A percentile compares a stretch with the other conserved stretches of the same genome.
phyloP scores from a whole-genome alignment of 2,888 invertebrate species.

The Hyppa rectilinea region DNA sequence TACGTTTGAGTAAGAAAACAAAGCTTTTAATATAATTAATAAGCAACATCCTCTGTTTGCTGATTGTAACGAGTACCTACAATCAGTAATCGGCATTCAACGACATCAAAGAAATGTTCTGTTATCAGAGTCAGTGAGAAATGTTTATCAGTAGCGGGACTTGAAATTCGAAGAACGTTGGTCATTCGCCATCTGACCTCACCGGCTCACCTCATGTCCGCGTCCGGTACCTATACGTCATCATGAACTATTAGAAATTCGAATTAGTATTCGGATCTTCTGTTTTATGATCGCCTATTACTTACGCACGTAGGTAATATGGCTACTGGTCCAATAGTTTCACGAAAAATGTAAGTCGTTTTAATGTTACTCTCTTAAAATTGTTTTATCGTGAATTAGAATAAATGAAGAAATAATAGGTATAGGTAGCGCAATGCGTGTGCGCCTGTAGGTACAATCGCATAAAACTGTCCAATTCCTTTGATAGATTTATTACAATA shows the following conservation, averaged over 20 bases:
- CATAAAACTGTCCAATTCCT: too few species aligned
- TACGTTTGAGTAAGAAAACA: conserved; percentile 28
- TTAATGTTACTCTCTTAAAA: too few species aligned
- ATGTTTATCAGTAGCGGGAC: conserved; percentile 59
- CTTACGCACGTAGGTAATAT: not conserved
- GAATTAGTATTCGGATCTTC: conserved; percentile 15
- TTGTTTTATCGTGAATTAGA: too few species aligned
- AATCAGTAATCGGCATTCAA: conserved; percentile 61
- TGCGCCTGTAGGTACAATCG: too few species aligned
- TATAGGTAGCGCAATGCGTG: too few species aligned
- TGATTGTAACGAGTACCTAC: conserved; percentile 51
- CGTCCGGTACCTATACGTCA: conserved; percentile 56
- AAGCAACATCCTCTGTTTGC: conserved; percentile 49
- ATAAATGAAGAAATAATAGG: not conserved
- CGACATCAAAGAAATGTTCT: conserved; percentile 60
- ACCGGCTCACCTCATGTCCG: conserved; percentile 29
- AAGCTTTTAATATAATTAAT: conserved; percentile 41
- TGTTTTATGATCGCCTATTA: conserved; percentile 44
- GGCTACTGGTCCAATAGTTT: not conserved
- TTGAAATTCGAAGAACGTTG: conserved; percentile 60
- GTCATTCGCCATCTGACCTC: conserved; percentile 56
- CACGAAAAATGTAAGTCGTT: not conserved
- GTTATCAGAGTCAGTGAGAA: conserved; percentile 61
- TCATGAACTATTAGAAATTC: conserved; percentile 18
- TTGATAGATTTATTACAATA: too few species aligned